phyloP scores from a whole-genome alignment of 2,113 vertebrate species.

The Amphilophus citrinellus region DNA sequence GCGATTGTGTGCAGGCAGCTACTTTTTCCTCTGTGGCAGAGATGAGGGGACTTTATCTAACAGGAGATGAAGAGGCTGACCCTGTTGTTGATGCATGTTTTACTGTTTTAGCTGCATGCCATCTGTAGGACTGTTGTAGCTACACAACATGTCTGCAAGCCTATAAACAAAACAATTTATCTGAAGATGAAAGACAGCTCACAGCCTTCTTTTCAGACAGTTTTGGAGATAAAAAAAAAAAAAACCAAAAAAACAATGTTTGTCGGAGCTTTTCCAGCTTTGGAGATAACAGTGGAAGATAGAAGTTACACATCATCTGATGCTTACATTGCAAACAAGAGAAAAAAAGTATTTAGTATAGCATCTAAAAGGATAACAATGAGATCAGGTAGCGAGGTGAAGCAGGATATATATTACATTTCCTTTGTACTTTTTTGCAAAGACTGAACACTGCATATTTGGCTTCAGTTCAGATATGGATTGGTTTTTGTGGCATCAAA shows the following conservation, averaged over 20 bases:
- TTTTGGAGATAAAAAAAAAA: background rate
- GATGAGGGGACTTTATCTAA: conserved; percentile 34
- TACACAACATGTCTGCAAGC: background rate
- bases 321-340: conserved; percentile 11
- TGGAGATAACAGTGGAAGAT: background rate
- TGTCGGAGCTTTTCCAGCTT: background rate
- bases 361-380: conserved; percentile 15
- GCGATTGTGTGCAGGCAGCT: conserved; percentile 17
- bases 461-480: background rate
- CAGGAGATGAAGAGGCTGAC: conserved; percentile 35
- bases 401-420: conserved; percentile 13
- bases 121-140: conserved; percentile 20
- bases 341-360: background rate
- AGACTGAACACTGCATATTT: background rate
- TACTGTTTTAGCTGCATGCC: background rate
- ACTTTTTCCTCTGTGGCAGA: conserved; percentile 5
- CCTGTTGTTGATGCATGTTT: background rate
- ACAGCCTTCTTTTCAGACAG: background rate
- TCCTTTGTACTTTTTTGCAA: background rate
- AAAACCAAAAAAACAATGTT: background rate
- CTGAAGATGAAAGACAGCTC: conserved; percentile 5
- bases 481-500: conserved; percentile 1
- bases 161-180: conserved; percentile 1
- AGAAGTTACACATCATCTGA: conserved; percentile 14
- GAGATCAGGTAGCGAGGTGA: conserved; percentile 4